Evolutionary conservation across 2,888 invertebrate species (phyloP).

Genomic region (Tenthredo mesomela): DNA sequence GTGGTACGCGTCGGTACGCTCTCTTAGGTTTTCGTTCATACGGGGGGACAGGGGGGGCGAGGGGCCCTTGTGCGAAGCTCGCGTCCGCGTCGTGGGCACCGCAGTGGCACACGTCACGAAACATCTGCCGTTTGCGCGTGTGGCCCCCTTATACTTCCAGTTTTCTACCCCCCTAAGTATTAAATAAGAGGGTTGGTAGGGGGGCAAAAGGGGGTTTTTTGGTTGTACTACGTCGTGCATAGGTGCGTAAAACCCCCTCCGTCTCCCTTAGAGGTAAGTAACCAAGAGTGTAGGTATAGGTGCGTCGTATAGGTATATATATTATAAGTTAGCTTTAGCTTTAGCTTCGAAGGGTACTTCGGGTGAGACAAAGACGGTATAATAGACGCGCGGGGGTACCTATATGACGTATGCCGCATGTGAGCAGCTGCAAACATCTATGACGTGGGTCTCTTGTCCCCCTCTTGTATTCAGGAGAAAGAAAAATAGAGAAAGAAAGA

Average conservation of each 20-base stretch:
- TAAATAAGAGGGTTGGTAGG: not conserved
- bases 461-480: not conserved
- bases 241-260: not conserved
- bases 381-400: slow-evolving; percentile 54
- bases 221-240: not conserved
- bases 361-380: slow-evolving; percentile 77
- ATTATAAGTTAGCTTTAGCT: not conserved
- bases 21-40: not conserved
- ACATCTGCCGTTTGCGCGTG: slow-evolving; percentile 70
- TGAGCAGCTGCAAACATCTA: slow-evolving; percentile 73
- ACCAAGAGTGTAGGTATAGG: not conserved
- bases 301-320: not conserved
- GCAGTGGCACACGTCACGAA: slow-evolving; percentile 73
- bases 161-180: slow-evolving; percentile 24
- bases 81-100: not conserved
- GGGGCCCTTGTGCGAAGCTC: not conserved
- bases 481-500: no score
- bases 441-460: slow-evolving; percentile 66
- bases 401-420: slow-evolving; percentile 75
- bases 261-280: not conserved
- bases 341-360: slow-evolving; percentile 69
- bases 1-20: slow-evolving; percentile 22
- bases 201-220: not conserved
- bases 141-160: slow-evolving; percentile 53
- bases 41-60: no score